Base-by-base conservation (phyloP, 37 sponge, comb jelly and placozoan genomes). In the Hormiphora californensis region DNA sequence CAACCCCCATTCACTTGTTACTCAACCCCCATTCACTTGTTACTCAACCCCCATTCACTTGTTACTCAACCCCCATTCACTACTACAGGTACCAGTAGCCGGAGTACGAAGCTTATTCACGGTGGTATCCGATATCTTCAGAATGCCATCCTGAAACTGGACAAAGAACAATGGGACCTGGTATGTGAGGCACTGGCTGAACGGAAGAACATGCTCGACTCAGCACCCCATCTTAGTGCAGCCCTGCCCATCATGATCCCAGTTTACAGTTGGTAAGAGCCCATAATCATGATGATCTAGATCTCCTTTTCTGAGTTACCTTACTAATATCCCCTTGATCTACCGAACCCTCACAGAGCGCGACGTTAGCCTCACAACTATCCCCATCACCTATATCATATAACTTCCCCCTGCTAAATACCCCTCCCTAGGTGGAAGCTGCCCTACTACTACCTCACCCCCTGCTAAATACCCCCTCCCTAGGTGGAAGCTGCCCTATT, bases 91-190 rank as follows among this genome's bases (percentile, higher is more conserved):
- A 98, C 96, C 23, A 95, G 96, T 81, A 93, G 96, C 33, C 89
- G 93, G 49, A 98, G 99, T 54, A 98, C 99, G 23, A 98, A 98
- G 85, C 92, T 98, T 38, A 95, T 98, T 38, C 99, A 98, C 88
- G 99, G 99, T 12, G 99, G 99, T 0, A 96, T 98, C 37, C 88
- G 99, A 19, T 98, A 98, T 65, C 87, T 98, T 34, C 90, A 98
- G 91, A 98, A 95, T 86, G 99, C 99, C 27, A 49, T 98, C 53
- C 86, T 93, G 73, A 54, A 90, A 0, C 88, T 95, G 34, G 99
- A 98, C 89, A 78, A 85, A 32, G 96, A 98, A 86, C 90, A 98
- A 93, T 98, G 90, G 73, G 61, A 57, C 40, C 35, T 98, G 85
- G 99, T 98, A 34, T 86, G 85, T 54, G 99, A 98, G 87, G 99